Evolutionary conservation across 2,797 vertebrate genomes (phyloP).

Genomic region (Sebastiscus albofasciatus): DNA sequence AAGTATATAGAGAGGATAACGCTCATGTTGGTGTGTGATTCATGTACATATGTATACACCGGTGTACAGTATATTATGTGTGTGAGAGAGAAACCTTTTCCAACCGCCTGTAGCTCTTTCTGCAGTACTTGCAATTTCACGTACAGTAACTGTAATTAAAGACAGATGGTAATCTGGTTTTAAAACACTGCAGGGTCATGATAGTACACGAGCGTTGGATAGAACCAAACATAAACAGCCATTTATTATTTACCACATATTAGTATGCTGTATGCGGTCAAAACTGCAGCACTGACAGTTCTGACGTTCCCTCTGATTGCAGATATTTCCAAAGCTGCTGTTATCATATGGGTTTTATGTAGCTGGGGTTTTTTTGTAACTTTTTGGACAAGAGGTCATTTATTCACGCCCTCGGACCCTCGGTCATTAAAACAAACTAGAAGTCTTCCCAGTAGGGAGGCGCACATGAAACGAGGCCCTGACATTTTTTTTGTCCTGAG

Average conservation of each 20-base stretch:
- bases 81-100: slow-evolving; percentile 9
- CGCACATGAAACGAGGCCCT: slow-evolving; percentile 18
- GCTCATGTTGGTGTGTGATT: slow-evolving; percentile 27
- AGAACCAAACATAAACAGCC: slow-evolving; percentile 56
- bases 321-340: slow-evolving; percentile 10
- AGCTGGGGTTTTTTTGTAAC: neutral
- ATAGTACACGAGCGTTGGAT: slow-evolving; percentile 35
- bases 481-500: slow-evolving; percentile 35
- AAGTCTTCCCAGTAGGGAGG: slow-evolving; percentile 30
- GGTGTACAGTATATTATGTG: slow-evolving; percentile 16
- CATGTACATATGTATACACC: slow-evolving; percentile 24
- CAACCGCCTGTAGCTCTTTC: slow-evolving; percentile 29
- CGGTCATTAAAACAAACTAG: slow-evolving; percentile 56
- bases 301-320: slow-evolving; percentile 28
- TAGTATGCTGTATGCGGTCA: slow-evolving; percentile 30
- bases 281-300: slow-evolving; percentile 36
- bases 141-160: slow-evolving; percentile 59
- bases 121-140: slow-evolving; percentile 49
- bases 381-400: slow-evolving; percentile 7
- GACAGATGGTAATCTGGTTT: slow-evolving; percentile 54
- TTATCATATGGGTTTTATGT: neutral
- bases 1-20: slow-evolving; percentile 14
- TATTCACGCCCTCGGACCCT: slow-evolving; percentile 9
- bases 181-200: slow-evolving; percentile 37
- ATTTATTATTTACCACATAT: slow-evolving; percentile 64